Base-by-base conservation (phyloP, 2,888 invertebrate genomes). In the Brenthis daphne region DNA sequence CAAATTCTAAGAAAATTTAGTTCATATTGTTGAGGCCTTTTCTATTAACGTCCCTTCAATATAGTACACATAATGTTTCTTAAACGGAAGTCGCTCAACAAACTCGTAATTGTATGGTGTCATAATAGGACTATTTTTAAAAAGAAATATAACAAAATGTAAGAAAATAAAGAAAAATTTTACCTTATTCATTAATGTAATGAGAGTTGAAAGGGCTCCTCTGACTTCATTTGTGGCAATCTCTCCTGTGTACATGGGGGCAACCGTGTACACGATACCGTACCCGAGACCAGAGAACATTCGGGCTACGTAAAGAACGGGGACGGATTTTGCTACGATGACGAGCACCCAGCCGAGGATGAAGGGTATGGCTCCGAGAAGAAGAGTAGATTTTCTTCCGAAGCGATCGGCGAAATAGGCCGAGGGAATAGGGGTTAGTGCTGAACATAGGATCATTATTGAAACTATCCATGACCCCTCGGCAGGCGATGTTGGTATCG, bases 301-400 rank as follows among this genome's bases (percentile, higher is more conserved):
- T 55, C 94, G 85, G 0, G 94, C 91, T 6, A 93, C 87, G 82
- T 95, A 94, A n/a, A 95, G 87, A 58, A 94, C 79, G 55, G 90
- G 84, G 1, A 94, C 93, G 5, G 92, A 93, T 64, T 91, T 88
- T 43, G 95, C 95, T 50, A 93, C 84, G 73, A 95, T 94, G 75
- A 95, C 92, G 75, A 95, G 85, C 50, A 95, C 80, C 95, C 95
- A 96, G 71, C 95, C 94, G 53, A 94, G 64, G 73, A 94, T 93
- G 77, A 95, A 93, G 0, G 95, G 95, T 8, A 95, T 77, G 0
- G 94, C 94, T 14, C 94, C 91, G 51, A 94, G 82, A 14, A 95
- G 87, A 1, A 95, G 88, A n/a, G 94, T 94, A 14, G 90, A 93
- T 80, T 95, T 95, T n/a, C 96, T 91, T n/a, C 96, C 96, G 70